These are phyloP conservation scores for Dinocampus coccinellae DNA, from an alignment of 2,888 invertebrate species.

Conservation along the genomic window DNA sequence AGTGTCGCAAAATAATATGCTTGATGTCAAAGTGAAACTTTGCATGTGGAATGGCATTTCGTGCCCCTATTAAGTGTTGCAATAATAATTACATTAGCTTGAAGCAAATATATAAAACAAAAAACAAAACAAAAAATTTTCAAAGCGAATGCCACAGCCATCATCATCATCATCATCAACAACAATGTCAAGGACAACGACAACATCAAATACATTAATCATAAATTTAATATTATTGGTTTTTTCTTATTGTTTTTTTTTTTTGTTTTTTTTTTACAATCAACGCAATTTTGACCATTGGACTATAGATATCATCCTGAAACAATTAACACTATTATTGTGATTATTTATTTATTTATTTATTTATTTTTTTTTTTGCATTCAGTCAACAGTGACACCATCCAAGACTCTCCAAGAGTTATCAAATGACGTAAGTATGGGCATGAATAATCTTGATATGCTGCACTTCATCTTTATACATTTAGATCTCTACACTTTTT, in stretches of 20 bases:
- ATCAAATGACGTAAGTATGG: slow-evolving; percentile 62
- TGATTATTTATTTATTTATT: no score
- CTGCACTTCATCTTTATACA: not conserved
- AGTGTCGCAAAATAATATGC: slow-evolving; percentile 29
- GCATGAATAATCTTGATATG: slow-evolving; percentile 7
- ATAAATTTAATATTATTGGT: not conserved
- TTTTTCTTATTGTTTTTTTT: no score
- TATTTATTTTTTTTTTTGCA: slow-evolving; percentile 62
- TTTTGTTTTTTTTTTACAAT: no score
- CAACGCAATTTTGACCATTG: slow-evolving; percentile 9
- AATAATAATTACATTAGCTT: not conserved
- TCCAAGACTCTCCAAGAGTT: slow-evolving; percentile 64
- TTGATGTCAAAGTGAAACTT: slow-evolving; percentile 28
- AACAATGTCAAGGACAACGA: not conserved
- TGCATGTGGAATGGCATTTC: slow-evolving; percentile 54
- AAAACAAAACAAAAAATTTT: slow-evolving; percentile 14
- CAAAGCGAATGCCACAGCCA: not conserved
- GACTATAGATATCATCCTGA: not conserved
- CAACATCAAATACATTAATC: not conserved
- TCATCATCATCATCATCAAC: slow-evolving; percentile 3
- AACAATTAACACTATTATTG: slow-evolving; percentile 54
- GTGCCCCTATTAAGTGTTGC: slow-evolving; percentile 1
- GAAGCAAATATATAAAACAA: not conserved
- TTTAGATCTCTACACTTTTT: not conserved
- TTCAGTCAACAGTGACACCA: slow-evolving; percentile 62